Evolutionary conservation across 2,113 vertebrate genomes (phyloP), one percentile per base, ranked within the genome.

Genomic region (Coracopsis vasa): DNA sequence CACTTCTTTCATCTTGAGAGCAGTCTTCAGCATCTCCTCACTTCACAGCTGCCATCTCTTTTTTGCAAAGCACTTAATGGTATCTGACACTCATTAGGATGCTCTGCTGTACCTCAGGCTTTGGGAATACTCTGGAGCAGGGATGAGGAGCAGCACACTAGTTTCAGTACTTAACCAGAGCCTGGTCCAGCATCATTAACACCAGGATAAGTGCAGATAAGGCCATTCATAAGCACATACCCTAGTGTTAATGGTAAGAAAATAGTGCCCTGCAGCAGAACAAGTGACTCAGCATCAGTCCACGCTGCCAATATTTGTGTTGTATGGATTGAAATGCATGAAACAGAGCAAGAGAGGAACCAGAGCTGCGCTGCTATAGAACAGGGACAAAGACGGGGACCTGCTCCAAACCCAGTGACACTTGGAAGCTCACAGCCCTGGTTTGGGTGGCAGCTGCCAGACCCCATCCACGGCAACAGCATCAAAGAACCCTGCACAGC

Each of bases 1-100:
- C 50, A 72, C 75, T 96, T 60, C 95, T 94, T 94, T 94, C 85
- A 91, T 95, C 92, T 94, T 65, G 8, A 1, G 53, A 85, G 44
- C 45, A 54, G 64, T 29, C 53, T 69, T 64, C 45, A 61, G 90
- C 86, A 64, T 51, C 91, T 75, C 80, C 10, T 41, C 56, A 33
- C 80, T 78, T 39, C 39, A 11, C 44, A 56, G 85, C 6, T 65
- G 82, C 83, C 77, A 16, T 37, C 44, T 45, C 83, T 53, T 51
- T 70, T 70, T 19, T 10, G 23, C 74, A 29, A 25, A 71, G 86
- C 72, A 11, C 62, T 47, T 80, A 90, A 96, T 67, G 89, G 61
- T 18, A 41, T 60, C 72, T 89, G 94, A 90, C 65, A 53, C 42
- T 81, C 65, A 70, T 78, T 64, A 44, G 90, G 92, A 86, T 71